Evolutionary conservation across 2,888 invertebrate genomes (phyloP), one percentile per base, ranked within the genome.

Genomic region (Operophtera brumata): DNA sequence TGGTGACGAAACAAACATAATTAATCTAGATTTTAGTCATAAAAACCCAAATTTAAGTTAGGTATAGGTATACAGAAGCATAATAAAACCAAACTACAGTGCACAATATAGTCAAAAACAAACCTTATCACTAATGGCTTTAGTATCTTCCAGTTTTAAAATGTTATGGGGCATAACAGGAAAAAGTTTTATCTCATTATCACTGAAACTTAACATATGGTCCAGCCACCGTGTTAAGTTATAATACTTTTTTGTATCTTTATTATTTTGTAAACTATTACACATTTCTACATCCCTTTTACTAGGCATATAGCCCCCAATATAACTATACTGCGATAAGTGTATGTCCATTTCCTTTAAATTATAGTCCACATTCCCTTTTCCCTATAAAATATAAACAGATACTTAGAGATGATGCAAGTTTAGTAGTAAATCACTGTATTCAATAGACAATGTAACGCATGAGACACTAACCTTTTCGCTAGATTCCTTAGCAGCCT

Each of bases 401-500:
- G 57, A 32, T 40, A 32, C 12, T 47, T 26, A 25, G 6, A 40
- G 46, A 66, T 81, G 77, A 79, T 77, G 78, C 66, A 80, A 50
- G 53, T 48, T 47, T 25, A 50, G 14, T 34, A 36, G 34, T 43
- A 44, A 6, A 34, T 2, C 20, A 20, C 9, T 13, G 41, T 26
- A 30, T 37, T 30, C 9, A 28, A 5, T 5, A 28, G 6, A 28
- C 2, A 1, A 28, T 28, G 20, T 20, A 20, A 20, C n/a, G n/a
- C n/a, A 20, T 20, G 20, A 35, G 34, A 49, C n/a, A 80, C 79
- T 75, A 71, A 96, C 96, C 94, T 94, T 93, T 66, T 94, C 94
- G 78, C 92, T 93, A 47, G 93, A 92, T 82, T 95, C 95, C 84
- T 96, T 96, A 28, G 94, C 93, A 63, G 94, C 91, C 88, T 97